Evolutionary conservation across 2,113 vertebrate genomes (phyloP).

Genomic region (mouse (Mus musculus)): DNA sequence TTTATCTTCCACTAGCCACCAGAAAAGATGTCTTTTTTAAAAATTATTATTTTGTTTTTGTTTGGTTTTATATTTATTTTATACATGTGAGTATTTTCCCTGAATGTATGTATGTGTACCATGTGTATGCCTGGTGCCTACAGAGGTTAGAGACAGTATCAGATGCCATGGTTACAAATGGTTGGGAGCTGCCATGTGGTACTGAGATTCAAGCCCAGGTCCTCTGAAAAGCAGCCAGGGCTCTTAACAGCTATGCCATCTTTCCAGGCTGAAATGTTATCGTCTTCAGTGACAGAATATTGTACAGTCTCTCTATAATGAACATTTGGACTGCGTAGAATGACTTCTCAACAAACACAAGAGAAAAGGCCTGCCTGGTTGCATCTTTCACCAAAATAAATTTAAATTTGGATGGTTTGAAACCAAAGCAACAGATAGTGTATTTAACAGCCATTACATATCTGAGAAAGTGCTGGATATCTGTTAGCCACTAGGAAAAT

Average conservation of each 20-base stretch:
- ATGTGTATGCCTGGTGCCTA: background rate
- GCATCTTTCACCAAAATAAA: background rate
- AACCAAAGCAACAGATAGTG: background rate
- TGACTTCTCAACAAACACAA: background rate
- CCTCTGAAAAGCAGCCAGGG: background rate
- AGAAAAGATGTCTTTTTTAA: background rate
- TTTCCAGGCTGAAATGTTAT: background rate
- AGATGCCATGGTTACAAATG: background rate
- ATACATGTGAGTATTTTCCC: background rate
- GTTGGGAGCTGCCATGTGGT: background rate
- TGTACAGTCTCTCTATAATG: background rate
- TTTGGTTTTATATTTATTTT: background rate
- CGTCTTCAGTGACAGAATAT: background rate
- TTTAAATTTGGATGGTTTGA: background rate
- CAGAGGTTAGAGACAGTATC: background rate
- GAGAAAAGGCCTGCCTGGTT: background rate
- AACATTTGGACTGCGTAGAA: background rate
- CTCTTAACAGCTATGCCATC: background rate
- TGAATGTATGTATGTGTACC: background rate
- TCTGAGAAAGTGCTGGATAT: background rate
- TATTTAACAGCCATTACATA: background rate
- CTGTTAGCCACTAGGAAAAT: background rate
- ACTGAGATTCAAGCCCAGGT: background rate
- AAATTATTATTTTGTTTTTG: background rate
- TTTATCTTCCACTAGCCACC: background rate